Conservation (phyloP, 2,797 vertebrate species). For the Parambassis ranga region DNA sequence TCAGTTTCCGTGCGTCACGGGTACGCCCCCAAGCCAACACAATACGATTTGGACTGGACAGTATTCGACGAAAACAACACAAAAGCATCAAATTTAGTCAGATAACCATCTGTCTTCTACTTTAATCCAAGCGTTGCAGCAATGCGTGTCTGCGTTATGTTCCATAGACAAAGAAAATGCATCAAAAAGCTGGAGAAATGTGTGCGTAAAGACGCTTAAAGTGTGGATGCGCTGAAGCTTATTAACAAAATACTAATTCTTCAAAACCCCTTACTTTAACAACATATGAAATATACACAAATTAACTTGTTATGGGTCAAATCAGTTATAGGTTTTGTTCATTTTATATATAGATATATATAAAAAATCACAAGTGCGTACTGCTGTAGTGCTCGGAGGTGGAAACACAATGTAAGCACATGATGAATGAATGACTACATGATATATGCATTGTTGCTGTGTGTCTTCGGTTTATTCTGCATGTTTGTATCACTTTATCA, state of each 20-base stretch:
- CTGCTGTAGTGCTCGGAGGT: too few relatives aligned
- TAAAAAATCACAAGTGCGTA: too few relatives aligned
- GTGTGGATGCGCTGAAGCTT: not conserved
- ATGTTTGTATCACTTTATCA: too few relatives aligned
- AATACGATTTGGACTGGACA: constrained; percentile 47
- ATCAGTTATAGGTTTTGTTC: too few relatives aligned
- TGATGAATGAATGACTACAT: too few relatives aligned
- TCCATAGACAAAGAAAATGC: constrained; percentile 36
- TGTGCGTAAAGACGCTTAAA: constrained; percentile 54
- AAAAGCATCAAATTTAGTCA: constrained; percentile 51
- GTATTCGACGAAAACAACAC: constrained; percentile 63
- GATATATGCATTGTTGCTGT: too few relatives aligned
- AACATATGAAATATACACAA: not conserved
- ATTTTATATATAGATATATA: not conserved
- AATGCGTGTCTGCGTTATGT: constrained; percentile 61
- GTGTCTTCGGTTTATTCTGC: too few relatives aligned
- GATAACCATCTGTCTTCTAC: constrained; percentile 74
- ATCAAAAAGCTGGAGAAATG: constrained; percentile 11
- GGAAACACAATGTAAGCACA: too few relatives aligned
- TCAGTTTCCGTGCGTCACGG: constrained; percentile 75
- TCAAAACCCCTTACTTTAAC: not conserved
- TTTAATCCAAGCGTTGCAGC: constrained; percentile 56
- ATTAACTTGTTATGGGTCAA: not conserved
- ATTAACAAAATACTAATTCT: not conserved
- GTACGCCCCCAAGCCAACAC: constrained; percentile 76